These are phyloP conservation scores for Andinoacara biseriatus DNA, from an alignment of 2,113 vertebrate species.

Conservation along the genomic window DNA sequence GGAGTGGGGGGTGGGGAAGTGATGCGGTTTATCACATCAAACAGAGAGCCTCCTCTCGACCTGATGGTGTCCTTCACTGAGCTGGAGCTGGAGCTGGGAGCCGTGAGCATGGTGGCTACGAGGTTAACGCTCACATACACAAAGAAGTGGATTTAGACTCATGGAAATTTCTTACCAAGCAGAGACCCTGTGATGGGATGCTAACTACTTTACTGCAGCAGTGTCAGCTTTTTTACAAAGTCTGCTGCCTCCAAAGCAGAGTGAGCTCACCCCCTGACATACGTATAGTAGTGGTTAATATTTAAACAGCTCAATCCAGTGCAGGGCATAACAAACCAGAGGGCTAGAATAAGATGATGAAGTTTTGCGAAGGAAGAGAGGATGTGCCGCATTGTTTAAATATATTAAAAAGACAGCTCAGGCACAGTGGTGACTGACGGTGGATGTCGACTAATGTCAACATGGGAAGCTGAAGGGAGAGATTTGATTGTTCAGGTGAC, in stretches of 20 bases:
- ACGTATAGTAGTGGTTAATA: constrained; percentile 59
- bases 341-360: neutral
- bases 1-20: neutral
- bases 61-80: constrained; percentile 20
- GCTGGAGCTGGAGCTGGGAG: constrained; percentile 4
- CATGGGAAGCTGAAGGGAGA: constrained; percentile 24
- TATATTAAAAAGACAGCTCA: constrained; percentile 17
- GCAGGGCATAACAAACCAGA: constrained; percentile 47
- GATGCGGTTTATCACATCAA: constrained; percentile 22
- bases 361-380: neutral
- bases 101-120: neutral
- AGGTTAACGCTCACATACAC: neutral
- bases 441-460: constrained; percentile 14
- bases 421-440: constrained; percentile 16
- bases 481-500: constrained; percentile 31
- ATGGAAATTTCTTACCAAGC: neutral
- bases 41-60: constrained; percentile 6
- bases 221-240: constrained; percentile 60
- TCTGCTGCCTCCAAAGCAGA: constrained; percentile 28
- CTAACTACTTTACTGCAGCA: constrained; percentile 54
- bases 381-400: constrained; percentile 9
- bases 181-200: neutral
- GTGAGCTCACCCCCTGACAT: constrained; percentile 55
- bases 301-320: constrained; percentile 62
- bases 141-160: constrained; percentile 20